Evolutionary conservation across 2,888 invertebrate genomes (phyloP), one percentile per base, ranked within the genome.

Genomic region (Melangyna quadrimaculata): DNA sequence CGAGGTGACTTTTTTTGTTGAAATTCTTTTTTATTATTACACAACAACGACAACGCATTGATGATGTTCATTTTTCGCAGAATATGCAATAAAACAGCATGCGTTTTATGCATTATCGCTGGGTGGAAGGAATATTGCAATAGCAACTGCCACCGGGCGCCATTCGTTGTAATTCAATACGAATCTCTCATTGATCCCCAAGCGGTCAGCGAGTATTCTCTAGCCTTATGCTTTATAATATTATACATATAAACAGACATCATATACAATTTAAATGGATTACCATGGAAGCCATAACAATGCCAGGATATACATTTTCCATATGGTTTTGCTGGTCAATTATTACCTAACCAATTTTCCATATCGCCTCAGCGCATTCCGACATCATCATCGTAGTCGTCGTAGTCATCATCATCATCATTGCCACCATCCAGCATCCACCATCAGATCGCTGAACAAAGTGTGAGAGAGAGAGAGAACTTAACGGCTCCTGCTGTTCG

Each of bases 331-430:
- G 22, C 69, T 86, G 86, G 86, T 81, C 86, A 78, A 81, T 86
- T 86, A 86, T 86, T 86, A 86, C 86, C 86, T 86, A 81, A 86
- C 86, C 86, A 86, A 86, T 86, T 86, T 86, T 86, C 81, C 81
- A 86, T 86, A 86, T 86, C 86, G 86, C 86, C 86, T 86, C 81
- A 86, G 77, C 86, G 81, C 86, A 86, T 86, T 86, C 81, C 81
- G 86, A 86, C 78, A 86, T 86, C 81, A 86, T 86, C 86, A 86
- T 80, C 69, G 71, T 61, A 69, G 37, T 24, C 48, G 35, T 35
- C 32, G 24, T 24, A 63, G 53, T 32, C 81, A 78, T 78, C 86
- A 78, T 77, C 67, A 77, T 67, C 79, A 40, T 37, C 73, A 67
- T 35, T 65, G 57, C 57, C 43, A 61, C 32, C 69, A 69, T 48